Percentiles rank a stretch among this genome's conserved stretches.
Conservation (phyloP, 2,113 vertebrate genomes). For the Campylorhamphus procurvoides region DNA sequence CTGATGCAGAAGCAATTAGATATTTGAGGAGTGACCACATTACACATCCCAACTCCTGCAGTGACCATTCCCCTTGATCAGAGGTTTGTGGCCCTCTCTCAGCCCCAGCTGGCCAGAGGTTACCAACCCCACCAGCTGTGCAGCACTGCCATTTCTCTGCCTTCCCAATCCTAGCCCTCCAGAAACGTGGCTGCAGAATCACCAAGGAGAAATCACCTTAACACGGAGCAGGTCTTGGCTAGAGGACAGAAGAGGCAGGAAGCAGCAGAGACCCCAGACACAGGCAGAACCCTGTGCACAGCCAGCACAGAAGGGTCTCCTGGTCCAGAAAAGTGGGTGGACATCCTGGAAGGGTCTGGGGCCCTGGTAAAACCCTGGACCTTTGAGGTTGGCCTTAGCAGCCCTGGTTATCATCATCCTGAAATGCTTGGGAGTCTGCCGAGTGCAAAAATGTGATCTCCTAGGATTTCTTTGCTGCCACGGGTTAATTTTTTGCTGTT, state of each 20-base stretch:
- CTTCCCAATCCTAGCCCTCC: background rate
- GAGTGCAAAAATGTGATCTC: background rate
- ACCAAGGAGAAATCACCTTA: background rate
- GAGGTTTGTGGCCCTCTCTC: background rate
- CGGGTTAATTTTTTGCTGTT: background rate
- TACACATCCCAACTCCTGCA: background rate
- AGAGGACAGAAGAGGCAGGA: background rate
- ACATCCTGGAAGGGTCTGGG: background rate
- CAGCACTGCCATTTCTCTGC: background rate
- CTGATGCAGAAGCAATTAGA: background rate
- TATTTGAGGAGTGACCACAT: rapidly evolving
- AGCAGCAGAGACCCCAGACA: background rate
- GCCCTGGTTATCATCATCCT: background rate
- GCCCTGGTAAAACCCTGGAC: background rate
- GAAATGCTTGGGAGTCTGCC: background rate
- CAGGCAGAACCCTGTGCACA: background rate
- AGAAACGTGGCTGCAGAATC: background rate
- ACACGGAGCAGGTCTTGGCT: rapidly evolving
- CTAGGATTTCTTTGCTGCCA: background rate
- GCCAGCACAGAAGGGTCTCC: background rate
- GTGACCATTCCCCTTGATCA: rapidly evolving
- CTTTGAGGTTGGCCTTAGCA: background rate
- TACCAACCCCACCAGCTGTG: background rate
- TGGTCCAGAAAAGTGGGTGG: rapidly evolving
- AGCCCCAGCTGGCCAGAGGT: background rate